Conservation (phyloP, 1,140 invertebrate species). For the Vanessa atalanta region DNA sequence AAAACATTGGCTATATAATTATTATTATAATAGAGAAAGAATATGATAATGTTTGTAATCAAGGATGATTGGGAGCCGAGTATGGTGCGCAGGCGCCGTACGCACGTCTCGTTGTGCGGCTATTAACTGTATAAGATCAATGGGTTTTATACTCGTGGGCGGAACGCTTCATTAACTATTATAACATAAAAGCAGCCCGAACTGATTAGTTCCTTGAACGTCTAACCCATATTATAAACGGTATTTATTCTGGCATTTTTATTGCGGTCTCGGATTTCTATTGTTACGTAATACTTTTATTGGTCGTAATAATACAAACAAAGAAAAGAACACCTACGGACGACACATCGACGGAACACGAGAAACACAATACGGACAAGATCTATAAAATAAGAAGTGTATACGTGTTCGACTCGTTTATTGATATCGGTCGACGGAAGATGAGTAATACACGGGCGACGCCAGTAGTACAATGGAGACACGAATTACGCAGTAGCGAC, state of each 20-base stretch:
- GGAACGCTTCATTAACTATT: slow-evolving; percentile 74
- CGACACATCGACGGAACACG: slow-evolving; percentile 41
- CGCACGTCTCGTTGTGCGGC: slow-evolving; percentile 54
- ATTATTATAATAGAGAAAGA: slow-evolving; percentile 6
- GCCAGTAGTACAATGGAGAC: slow-evolving; percentile 69
- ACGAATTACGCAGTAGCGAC: slow-evolving; percentile 76
- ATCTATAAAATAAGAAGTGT: slow-evolving; percentile 56
- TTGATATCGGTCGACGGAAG: slow-evolving; percentile 58
- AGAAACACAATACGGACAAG: slow-evolving; percentile 55
- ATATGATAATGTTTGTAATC: slow-evolving; percentile 51
- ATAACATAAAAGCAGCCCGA: slow-evolving; percentile 70
- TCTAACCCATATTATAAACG: slow-evolving; percentile 38
- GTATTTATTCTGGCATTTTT: slow-evolving; percentile 40
- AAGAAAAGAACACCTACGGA: slow-evolving; percentile 58
- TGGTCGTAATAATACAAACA: slow-evolving; percentile 53
- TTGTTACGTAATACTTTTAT: slow-evolving; percentile 51
- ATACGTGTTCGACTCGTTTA: slow-evolving; percentile 51
- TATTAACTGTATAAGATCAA: slow-evolving; percentile 69
- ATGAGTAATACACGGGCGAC: slow-evolving; percentile 74
- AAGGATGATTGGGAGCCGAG: slow-evolving; percentile 45
- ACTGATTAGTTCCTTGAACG: slow-evolving; percentile 63
- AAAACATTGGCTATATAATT: not conserved
- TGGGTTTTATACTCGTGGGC: slow-evolving; percentile 63
- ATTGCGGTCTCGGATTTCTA: slow-evolving; percentile 34
- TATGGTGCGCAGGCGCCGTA: slow-evolving; percentile 43